A percentile compares a stretch with the other conserved stretches of the same genome.
phyloP scores from a whole-genome alignment of 2,113 vertebrate species.

The Cairina moschata region DNA sequence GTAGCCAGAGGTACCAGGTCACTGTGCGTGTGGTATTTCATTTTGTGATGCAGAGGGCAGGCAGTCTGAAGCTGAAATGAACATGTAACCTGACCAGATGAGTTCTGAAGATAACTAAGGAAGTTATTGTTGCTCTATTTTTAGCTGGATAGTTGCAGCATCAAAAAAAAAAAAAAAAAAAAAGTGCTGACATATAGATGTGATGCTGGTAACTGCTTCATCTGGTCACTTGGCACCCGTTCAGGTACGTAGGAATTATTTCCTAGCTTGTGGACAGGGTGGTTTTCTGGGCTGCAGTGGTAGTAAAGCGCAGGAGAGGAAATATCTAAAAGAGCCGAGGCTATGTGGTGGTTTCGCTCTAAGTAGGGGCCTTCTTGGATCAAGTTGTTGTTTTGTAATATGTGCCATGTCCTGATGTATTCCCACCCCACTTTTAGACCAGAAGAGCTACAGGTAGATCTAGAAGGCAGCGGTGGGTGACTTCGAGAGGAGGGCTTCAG shows the following conservation, averaged over 20 bases:
- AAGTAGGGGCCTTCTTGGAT: neutral
- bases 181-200: neutral
- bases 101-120: neutral
- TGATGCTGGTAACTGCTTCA: neutral
- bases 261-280: neutral
- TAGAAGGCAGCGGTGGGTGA: neutral
- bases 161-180: neutral
- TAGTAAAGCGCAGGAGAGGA: neutral
- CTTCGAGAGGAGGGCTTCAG: rapidly evolving
- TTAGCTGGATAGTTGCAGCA: neutral
- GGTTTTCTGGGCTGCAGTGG: neutral
- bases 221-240: neutral
- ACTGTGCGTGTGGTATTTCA: neutral
- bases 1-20: neutral
- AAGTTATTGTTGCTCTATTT: neutral
- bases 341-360: neutral
- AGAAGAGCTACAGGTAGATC: neutral
- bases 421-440: neutral
- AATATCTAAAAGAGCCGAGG: neutral
- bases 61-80: neutral
- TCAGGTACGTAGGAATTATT: neutral
- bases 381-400: too few species aligned
- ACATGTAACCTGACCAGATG: neutral
- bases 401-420: neutral
- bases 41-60: neutral